Percentiles rank a stretch among this genome's conserved stretches.
Evolutionary conservation across 2,113 vertebrate genomes (phyloP).

Genomic region (Nycticebus coucang): DNA sequence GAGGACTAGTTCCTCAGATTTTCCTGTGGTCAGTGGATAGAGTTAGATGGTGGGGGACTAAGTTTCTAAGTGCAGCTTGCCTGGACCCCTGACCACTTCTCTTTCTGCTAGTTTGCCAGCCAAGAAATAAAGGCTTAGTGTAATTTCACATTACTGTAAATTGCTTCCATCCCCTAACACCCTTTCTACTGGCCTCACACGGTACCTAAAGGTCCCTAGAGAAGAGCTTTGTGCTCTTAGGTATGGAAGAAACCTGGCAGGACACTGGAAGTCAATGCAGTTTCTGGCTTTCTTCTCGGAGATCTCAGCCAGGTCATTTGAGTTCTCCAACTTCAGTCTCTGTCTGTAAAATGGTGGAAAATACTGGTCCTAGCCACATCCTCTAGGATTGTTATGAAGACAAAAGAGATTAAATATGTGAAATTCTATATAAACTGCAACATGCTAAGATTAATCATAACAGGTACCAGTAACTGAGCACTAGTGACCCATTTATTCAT

Average conservation of each 20-base stretch:
- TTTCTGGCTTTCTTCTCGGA: neutral
- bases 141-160: neutral
- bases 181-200: neutral
- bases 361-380: neutral
- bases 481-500: neutral
- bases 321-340: neutral
- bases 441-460: neutral
- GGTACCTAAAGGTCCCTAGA: neutral
- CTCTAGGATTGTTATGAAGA: neutral
- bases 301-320: neutral
- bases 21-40: neutral
- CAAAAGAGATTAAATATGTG: neutral
- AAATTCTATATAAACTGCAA: neutral
- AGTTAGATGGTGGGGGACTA: neutral
- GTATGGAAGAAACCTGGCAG: neutral
- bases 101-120: neutral
- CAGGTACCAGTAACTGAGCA: neutral
- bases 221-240: neutral
- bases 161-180: neutral
- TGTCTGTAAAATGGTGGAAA: neutral
- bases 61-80: neutral
- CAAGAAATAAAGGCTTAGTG: neutral
- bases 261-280: neutral
- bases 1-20: neutral
- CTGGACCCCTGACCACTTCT: neutral